Percentiles rank a stretch among this genome's conserved stretches.
phyloP scores from a whole-genome alignment of 2,113 vertebrate genomes.

The Sinocyclocheilus anshuiensis region DNA sequence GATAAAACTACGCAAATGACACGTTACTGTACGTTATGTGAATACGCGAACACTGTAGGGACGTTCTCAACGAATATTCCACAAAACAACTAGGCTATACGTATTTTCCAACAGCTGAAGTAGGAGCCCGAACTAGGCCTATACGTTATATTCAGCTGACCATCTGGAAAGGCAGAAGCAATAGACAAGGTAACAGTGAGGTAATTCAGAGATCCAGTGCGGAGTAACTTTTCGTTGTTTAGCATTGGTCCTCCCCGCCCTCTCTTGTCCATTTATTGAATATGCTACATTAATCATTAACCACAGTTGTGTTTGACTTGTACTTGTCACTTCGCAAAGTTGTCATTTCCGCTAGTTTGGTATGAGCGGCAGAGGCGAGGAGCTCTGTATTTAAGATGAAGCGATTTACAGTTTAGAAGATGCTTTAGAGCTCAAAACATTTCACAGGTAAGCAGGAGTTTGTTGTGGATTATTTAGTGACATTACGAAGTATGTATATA shows the following conservation, averaged over 20 bases:
- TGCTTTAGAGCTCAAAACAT: not conserved
- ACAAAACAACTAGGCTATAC: not conserved
- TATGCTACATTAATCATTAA: slow-evolving; percentile 57
- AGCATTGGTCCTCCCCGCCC: not conserved
- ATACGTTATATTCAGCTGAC: not conserved
- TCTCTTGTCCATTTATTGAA: slow-evolving; percentile 12
- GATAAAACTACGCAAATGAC: too few species aligned
- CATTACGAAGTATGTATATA: not conserved
- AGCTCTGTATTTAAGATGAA: not conserved
- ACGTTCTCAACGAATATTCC: not conserved
- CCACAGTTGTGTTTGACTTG: slow-evolving; percentile 27
- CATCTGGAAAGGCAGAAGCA: not conserved
- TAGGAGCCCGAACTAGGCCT: too few species aligned
- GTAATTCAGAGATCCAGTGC: too few species aligned
- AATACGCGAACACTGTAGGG: not conserved
- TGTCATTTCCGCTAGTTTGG: not conserved
- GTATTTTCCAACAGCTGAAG: too few species aligned
- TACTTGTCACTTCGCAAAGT: not conserved
- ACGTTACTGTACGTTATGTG: too few species aligned
- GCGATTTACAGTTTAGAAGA: not conserved
- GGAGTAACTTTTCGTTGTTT: slow-evolving; percentile 5
- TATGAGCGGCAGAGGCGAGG: not conserved
- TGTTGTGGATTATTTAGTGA: too few species aligned
- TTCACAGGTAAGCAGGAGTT: not conserved
- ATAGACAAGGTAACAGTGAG: too few species aligned